Percentiles rank a stretch among this genome's conserved stretches.
Evolutionary conservation across 2,797 vertebrate genomes (phyloP).

Genomic region (Cyprinodon diabolis): DNA sequence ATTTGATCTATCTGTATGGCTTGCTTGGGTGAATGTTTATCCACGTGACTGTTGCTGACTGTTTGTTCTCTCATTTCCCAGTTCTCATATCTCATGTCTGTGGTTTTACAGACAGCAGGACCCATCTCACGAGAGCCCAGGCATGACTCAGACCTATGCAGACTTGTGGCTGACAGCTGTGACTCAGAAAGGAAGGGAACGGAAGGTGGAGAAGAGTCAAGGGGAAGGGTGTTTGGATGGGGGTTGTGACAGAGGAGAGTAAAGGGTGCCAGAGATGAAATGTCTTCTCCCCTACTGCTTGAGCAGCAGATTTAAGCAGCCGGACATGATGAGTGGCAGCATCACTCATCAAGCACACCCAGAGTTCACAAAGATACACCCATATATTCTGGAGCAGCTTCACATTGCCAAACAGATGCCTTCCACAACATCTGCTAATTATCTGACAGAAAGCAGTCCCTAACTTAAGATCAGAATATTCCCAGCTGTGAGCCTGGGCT

Average conservation of each 20-base stretch:
- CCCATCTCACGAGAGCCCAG: slow-evolving; percentile 72
- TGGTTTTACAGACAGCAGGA: slow-evolving; percentile 71
- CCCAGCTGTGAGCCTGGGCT: slow-evolving; percentile 71
- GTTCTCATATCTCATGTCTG: slow-evolving; percentile 73
- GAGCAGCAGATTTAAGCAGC: slow-evolving; percentile 70
- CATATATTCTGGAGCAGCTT: slow-evolving; percentile 57
- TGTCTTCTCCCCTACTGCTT: slow-evolving; percentile 50
- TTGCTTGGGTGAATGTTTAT: slow-evolving; percentile 31
- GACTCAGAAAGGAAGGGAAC: slow-evolving; percentile 67
- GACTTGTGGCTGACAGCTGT: slow-evolving; percentile 77
- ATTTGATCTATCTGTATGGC: slow-evolving; percentile 25
- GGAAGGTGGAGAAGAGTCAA: slow-evolving; percentile 31
- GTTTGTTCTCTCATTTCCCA: slow-evolving; percentile 72
- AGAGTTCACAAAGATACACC: slow-evolving; percentile 29
- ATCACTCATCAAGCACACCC: slow-evolving; percentile 48
- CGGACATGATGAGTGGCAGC: slow-evolving; percentile 71
- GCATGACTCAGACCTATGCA: slow-evolving; percentile 77
- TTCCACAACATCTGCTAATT: slow-evolving; percentile 81
- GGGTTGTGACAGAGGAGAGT: slow-evolving; percentile 31
- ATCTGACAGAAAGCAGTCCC: slow-evolving; percentile 71
- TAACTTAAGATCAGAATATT: slow-evolving; percentile 70
- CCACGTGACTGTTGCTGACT: slow-evolving; percentile 44
- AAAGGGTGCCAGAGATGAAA: slow-evolving; percentile 53
- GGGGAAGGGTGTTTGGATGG: slow-evolving; percentile 26
- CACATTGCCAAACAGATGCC: slow-evolving; percentile 74